Conservation (phyloP, 2,888 invertebrate species). For the Patella depressa region DNA sequence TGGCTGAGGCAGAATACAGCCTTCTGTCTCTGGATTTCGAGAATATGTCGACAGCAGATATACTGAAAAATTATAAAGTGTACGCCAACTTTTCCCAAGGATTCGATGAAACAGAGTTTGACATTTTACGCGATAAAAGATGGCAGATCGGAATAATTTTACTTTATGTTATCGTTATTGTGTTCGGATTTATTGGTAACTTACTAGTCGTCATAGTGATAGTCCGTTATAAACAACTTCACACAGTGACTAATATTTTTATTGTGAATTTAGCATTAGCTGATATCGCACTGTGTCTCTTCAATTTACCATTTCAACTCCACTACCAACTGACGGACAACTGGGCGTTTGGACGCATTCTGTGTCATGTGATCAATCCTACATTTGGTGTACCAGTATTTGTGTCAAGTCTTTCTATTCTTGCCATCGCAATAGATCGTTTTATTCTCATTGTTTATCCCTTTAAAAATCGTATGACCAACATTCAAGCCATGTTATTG, state of each 20-base stretch:
- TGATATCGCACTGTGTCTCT: conserved; percentile 66
- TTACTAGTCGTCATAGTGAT: conserved; percentile 62
- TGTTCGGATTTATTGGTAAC: conserved; percentile 65
- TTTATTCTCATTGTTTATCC: conserved; percentile 69
- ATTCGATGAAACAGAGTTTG: conserved; percentile 53
- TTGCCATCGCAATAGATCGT: conserved; percentile 68
- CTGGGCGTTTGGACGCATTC: conserved; percentile 65
- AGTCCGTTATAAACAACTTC: conserved; percentile 56
- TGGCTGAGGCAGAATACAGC: not conserved
- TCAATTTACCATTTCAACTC: conserved; percentile 68
- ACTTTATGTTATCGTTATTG: conserved; percentile 62
- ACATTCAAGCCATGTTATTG: conserved; percentile 51
- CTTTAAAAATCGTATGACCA: conserved; percentile 58
- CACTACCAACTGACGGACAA: conserved; percentile 67
- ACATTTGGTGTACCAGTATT: conserved; percentile 69
- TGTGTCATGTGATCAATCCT: conserved; percentile 66
- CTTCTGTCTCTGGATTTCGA: conserved; percentile 40
- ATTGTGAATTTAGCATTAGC: conserved; percentile 66
- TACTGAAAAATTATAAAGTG: conserved; percentile 71
- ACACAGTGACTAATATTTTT: conserved; percentile 68
- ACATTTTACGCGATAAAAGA: conserved; percentile 53
- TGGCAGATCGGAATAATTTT: conserved; percentile 62
- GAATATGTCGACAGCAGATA: conserved; percentile 73
- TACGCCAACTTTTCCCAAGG: conserved; percentile 47
- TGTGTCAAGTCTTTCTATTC: conserved; percentile 65